Base-by-base conservation (phyloP, 2,888 invertebrate species). In the Drosophila nr. fundita region DNA sequence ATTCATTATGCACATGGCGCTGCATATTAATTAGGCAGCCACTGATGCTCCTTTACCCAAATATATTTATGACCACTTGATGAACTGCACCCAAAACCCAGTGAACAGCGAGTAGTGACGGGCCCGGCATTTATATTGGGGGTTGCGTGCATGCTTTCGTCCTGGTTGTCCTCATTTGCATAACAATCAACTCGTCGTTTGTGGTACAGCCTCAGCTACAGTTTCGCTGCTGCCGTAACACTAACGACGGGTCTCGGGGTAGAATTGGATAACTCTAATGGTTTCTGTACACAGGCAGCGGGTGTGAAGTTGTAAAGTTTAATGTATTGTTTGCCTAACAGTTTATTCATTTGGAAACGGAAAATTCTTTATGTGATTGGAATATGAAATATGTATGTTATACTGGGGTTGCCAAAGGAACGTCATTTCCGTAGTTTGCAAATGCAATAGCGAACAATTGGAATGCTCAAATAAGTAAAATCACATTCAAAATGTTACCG, bases 1-100 rank as follows among this genome's bases (percentile, higher is more conserved):
- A 87, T 92, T 92, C 90, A 91, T 91, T 92, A 91, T 91, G 86
- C 91, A 91, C 84, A 85, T 84, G 82, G 77, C 87, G 78, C 89
- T 91, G 88, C 84, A 88, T 91, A 90, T 76, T 89, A 88, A 91
- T 91, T 88, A 86, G 90, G 68, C 73, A 66, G 70, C 55, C 52
- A 63, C 67, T 62, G 65, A 65, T 62, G 62, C 80, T 74, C 60
- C 61, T 57, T 57, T 77, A 38, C 58, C 42, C 54, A 76, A 76
- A 80, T 83, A 86, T 87, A 87, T 83, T 89, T 82, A 87, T 89
- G 84, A 83, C 75, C 83, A 87, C 90, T 89, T 89, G 90, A 91
- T 90, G 83, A 90, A 89, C 91, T 91, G 84, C 85, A 90, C 79
- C 87, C 77, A 79, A 71, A 73, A 53, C 18, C 13, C 42, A 54